Base-by-base conservation (phyloP, 2,797 vertebrate genomes). In the Sylvilagus floridanus region DNA sequence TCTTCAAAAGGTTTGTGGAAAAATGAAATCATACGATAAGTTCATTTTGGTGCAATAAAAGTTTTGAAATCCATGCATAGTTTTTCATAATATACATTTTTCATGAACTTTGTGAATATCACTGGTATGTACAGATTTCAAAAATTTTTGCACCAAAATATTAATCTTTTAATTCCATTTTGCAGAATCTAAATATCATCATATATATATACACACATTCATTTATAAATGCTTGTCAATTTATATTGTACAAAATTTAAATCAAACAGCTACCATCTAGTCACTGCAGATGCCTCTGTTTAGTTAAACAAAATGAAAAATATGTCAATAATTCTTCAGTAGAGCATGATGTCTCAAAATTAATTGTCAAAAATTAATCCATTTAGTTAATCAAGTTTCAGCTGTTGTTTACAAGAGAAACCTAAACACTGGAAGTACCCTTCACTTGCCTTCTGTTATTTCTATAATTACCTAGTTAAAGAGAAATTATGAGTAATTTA, bases 291-390 rank as follows among this genome's bases (percentile, higher is more conserved):
- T 3, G 13, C 77, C 95, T 96, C 35, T n/a, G 54, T n/a, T 83
- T 88, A 92, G 91, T 95, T 95, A 71, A 35, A 96, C 17, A 7
- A 93, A 68, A 76, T 90, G 85, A 86, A 96, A 83, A 96, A 84
- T 21, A 93, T 68, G 94, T 97, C 88, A 96, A 96, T 97, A 97
- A 84, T 95, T 96, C 66, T 89, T 77, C 26, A 92, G 6, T 21
- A 69, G 17, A 94, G 69, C 65, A 96, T 96, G 37, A 68, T 76
- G 97, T 94, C 85, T 97, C 81, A 68, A 96, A 98, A 97, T 82
- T 78, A 97, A 90, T 69, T 91, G 28, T 91, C 50, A 95, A 93
- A 97, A 81, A 14, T 81, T 88, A 87, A 82, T 92, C 82, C 78
- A 86, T 91, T 32, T 28, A 92, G 82, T 95, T 95, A 78, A 96